phyloP scores from a whole-genome alignment of 2,113 vertebrate species.

The Neotragus moschatus region DNA sequence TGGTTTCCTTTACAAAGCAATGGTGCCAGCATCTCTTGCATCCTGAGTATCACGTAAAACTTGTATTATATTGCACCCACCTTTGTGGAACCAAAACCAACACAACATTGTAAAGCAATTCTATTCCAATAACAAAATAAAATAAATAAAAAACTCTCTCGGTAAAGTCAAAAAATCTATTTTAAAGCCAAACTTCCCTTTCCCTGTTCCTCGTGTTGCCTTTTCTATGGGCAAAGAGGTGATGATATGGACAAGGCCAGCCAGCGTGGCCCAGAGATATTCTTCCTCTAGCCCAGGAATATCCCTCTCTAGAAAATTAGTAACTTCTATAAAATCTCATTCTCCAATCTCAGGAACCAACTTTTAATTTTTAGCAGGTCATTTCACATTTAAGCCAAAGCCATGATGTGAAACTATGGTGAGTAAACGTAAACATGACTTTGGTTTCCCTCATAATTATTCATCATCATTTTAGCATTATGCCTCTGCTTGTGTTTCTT shows the following conservation, averaged over 20 bases:
- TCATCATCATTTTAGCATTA: neutral
- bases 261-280: neutral
- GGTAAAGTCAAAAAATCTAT: neutral
- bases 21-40: fast-evolving
- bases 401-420: neutral
- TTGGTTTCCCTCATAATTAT: neutral
- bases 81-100: neutral
- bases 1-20: neutral
- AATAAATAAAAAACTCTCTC: neutral
- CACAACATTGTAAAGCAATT: neutral
- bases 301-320: neutral
- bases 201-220: neutral
- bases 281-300: neutral
- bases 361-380: neutral
- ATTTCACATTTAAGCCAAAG: neutral
- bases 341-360: neutral
- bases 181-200: neutral
- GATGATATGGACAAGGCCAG: neutral
- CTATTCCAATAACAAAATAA: neutral
- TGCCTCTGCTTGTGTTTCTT: neutral
- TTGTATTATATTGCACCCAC: neutral
- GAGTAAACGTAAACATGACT: neutral
- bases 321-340: neutral
- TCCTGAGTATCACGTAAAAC: fast-evolving
- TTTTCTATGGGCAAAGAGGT: neutral